Conservation (phyloP, 2,888 invertebrate genomes). For the Quadroppia sp. region DNA sequence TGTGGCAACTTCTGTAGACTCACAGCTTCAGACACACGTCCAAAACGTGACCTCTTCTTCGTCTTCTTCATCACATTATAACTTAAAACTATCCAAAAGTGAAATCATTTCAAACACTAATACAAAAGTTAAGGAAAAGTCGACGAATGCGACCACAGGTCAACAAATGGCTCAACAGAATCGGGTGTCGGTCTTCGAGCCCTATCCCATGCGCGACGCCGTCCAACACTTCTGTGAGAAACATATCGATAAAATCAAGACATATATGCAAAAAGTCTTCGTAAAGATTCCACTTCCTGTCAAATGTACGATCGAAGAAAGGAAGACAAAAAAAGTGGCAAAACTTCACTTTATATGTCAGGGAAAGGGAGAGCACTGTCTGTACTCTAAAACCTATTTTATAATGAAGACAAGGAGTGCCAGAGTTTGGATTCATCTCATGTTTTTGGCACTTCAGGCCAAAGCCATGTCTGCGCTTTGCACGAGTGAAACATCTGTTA, state of each 20-base stretch:
- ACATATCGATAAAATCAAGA: conserved; percentile 82
- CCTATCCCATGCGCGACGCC: conserved; percentile 80
- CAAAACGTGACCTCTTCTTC: conserved; percentile 37
- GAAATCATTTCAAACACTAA: conserved; percentile 36
- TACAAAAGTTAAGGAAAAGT: conserved; percentile 13
- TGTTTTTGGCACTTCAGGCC: conserved; percentile 89
- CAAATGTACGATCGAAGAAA: conserved; percentile 85
- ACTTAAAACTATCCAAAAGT: conserved; percentile 23
- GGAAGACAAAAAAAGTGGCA: conserved; percentile 77
- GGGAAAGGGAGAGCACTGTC: conserved; percentile 70
- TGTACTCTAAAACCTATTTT: conserved; percentile 62
- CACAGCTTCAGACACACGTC: conserved; percentile 38
- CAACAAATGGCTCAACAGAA: conserved; percentile 34
- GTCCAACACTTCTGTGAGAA: conserved; percentile 95
- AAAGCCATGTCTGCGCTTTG: conserved; percentile 71
- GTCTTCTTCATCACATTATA: conserved; percentile 41
- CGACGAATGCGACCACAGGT: not conserved
- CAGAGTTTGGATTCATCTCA: conserved; percentile 88
- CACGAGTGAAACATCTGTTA: conserved; percentile 73
- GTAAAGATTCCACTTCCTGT: conserved; percentile 81
- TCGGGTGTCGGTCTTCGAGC: conserved; percentile 57
- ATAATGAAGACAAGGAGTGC: conserved; percentile 64
- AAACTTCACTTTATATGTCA: conserved; percentile 86
- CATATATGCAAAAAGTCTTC: conserved; percentile 81
- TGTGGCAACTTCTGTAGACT: conserved; percentile 41